Evolutionary conservation across 2,888 invertebrate genomes (phyloP), one percentile per base, ranked within the genome.

Genomic region (Parelbella ahira): DNA sequence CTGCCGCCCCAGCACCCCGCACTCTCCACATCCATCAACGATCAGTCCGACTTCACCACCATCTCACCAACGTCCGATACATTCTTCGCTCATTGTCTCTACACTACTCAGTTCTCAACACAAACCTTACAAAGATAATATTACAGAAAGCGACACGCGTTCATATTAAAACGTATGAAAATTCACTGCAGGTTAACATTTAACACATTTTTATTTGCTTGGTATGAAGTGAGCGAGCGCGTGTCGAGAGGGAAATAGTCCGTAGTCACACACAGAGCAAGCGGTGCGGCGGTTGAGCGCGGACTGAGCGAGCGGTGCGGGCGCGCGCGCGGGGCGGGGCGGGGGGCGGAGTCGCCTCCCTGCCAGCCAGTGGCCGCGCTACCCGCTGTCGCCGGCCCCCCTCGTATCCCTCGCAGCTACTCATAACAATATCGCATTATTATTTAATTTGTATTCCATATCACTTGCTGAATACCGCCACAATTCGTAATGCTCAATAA

Each of bases 11-110:
- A 46, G 82, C 84, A 84, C 74, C 80, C 84, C 70, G 65, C 71
- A 63, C 61, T 69, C 64, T 82, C 86, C 82, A 82, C 84, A 83
- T 84, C 86, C 86, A 86, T 84, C 69, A 80, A 36, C 25, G 15
- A 76, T 37, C 79, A 63, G 66, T 63, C 70, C 59, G 54, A 60
- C 69, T 57, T 67, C 66, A 56, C 53, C 66, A 56, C 53, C 77
- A 74, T 74, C 54, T 68, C 80, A 81, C 72, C 66, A 56, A 63
- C 71, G 71, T 68, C 67, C 73, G 64, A 63, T 60, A 68, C 77
- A 77, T 74, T 58, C 64, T 67, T 60, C 58, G 48, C 38, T 44
- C 45, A 49, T 50, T 27, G 45, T 48, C 39, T n/a, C n/a, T n/a
- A n/a, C n/a, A n/a, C n/a, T n/a, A n/a, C n/a, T n/a, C n/a, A n/a